These are phyloP conservation scores for Cygnus atratus DNA, from an alignment of 2,113 vertebrate species.

Conservation along the genomic window DNA sequence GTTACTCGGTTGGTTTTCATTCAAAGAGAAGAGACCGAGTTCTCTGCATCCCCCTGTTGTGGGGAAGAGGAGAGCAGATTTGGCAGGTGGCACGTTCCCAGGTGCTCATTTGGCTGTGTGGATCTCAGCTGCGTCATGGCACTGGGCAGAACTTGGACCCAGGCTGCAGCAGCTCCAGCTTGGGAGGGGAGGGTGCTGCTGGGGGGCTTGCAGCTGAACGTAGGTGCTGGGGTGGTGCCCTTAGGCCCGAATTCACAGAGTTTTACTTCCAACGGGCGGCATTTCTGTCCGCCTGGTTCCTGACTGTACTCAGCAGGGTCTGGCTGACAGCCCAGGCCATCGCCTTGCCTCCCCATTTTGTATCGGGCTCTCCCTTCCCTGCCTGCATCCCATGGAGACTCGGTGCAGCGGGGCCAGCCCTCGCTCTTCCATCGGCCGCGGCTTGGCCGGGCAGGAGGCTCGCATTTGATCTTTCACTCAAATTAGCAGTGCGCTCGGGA, in stretches of 20 bases:
- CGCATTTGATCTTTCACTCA: constrained; percentile 35
- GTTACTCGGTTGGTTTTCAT: not conserved
- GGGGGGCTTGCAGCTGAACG: not conserved
- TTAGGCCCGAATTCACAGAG: fast-evolving
- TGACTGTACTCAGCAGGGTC: not conserved
- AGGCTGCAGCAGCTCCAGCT: fast-evolving
- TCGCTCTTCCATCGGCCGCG: not conserved
- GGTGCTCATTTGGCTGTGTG: not conserved
- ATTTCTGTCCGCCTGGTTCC: not conserved
- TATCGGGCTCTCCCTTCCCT: not conserved
- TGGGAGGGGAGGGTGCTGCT: not conserved
- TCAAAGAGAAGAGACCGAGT: not conserved
- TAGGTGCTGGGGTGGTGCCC: not conserved
- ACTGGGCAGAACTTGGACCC: not conserved
- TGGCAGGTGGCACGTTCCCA: fast-evolving
- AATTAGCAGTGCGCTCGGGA: not conserved
- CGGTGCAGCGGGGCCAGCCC: not conserved
- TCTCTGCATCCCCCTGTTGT: not conserved
- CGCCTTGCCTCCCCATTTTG: not conserved
- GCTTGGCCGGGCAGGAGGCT: not conserved
- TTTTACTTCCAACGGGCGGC: not conserved
- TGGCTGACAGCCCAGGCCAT: not conserved
- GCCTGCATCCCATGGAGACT: fast-evolving
- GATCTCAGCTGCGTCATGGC: not conserved
- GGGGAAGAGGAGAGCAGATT: not conserved